Conservation (phyloP, 92 coral and sea anemone genomes). For the Phenganax stokvisi region DNA sequence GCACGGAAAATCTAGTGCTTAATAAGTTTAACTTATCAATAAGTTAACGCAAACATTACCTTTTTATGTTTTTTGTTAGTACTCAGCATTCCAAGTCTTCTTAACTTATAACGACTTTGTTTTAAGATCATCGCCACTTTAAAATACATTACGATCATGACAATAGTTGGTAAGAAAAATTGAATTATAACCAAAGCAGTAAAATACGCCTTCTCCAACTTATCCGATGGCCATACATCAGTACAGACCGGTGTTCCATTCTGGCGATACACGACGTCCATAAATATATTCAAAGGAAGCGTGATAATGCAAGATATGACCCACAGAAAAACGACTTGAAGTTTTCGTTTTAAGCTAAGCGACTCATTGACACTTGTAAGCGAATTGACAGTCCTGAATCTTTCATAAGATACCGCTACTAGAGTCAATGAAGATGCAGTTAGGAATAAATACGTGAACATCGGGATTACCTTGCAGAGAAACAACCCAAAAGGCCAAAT, state of each 20-base stretch:
- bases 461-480: slow-evolving; percentile 74
- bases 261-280: slow-evolving; percentile 43
- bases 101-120: slow-evolving; percentile 15
- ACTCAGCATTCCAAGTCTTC: slow-evolving; percentile 32
- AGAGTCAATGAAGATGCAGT: slow-evolving; percentile 83
- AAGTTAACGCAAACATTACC: slow-evolving; percentile 40
- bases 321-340: slow-evolving; percentile 62
- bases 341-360: slow-evolving; percentile 39
- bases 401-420: slow-evolving; percentile 62
- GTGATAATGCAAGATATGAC: slow-evolving; percentile 48
- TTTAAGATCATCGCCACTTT: slow-evolving; percentile 55
- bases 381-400: slow-evolving; percentile 42
- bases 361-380: slow-evolving; percentile 51
- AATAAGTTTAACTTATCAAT: background rate
- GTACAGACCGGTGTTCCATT: slow-evolving; percentile 62
- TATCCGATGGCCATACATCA: slow-evolving; percentile 72
- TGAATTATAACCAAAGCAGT: slow-evolving; percentile 59
- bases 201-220: slow-evolving; percentile 64
- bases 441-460: slow-evolving; percentile 65
- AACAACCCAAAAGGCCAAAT: slow-evolving; percentile 80
- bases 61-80: slow-evolving; percentile 48
- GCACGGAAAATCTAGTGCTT: background rate
- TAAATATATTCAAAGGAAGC: slow-evolving; percentile 63
- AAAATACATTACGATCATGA: slow-evolving; percentile 58
- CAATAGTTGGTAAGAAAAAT: slow-evolving; percentile 63